These are phyloP conservation scores for Cosmia pyralina DNA, from an alignment of 2,888 invertebrate species.

Conservation along the genomic window DNA sequence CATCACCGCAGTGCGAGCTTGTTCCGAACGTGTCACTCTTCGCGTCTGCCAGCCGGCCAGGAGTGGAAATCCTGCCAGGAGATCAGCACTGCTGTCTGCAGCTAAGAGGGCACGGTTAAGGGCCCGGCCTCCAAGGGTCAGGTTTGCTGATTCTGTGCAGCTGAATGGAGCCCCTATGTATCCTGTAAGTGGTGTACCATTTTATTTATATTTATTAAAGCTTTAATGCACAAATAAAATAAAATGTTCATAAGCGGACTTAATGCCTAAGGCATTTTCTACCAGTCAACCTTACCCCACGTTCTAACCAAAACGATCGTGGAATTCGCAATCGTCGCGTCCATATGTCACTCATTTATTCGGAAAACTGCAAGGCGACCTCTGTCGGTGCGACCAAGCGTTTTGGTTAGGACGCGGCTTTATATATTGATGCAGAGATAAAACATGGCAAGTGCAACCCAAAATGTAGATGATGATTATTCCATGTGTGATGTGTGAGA, in stretches of 20 bases:
- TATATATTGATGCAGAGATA: too few relatives aligned
- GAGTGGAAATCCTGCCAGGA: conserved; percentile 89
- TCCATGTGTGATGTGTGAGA: too few relatives aligned
- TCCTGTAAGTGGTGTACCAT: conserved; percentile 91
- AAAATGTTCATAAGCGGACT: too few relatives aligned
- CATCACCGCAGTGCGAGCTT: conserved; percentile 96
- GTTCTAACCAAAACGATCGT: too few relatives aligned
- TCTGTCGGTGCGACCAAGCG: too few relatives aligned
- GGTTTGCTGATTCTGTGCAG: conserved; percentile 97
- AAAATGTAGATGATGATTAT: too few relatives aligned
- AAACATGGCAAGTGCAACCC: too few relatives aligned
- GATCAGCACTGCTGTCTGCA: conserved; percentile 96
- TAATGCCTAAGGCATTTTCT: neutral
- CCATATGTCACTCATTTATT: too few relatives aligned
- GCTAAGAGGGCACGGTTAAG: conserved; percentile 95
- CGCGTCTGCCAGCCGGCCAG: conserved; percentile 96
- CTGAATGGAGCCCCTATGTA: conserved; percentile 95
- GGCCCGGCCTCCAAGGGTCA: conserved; percentile 95
- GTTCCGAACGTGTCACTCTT: conserved; percentile 93
- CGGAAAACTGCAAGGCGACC: too few relatives aligned
- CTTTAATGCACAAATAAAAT: neutral
- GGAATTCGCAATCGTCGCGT: too few relatives aligned
- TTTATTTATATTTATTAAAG: neutral
- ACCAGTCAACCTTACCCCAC: too few relatives aligned
- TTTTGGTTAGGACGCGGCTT: too few relatives aligned